Evolutionary conservation across 1,140 invertebrate species (phyloP).

Genomic region (Ceratina calcarata): DNA sequence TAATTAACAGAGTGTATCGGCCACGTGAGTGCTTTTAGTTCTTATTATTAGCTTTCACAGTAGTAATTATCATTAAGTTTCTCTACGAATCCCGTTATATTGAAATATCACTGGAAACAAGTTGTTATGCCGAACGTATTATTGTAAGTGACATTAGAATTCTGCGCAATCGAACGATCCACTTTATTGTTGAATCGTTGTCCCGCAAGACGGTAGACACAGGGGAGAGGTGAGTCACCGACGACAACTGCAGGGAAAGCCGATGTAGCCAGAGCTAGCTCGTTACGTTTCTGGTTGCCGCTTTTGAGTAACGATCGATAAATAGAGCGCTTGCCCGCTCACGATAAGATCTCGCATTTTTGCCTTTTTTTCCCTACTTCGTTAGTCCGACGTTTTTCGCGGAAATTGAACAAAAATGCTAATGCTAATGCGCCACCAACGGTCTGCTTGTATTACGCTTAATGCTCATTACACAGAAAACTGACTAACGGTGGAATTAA

Average conservation of each 20-base stretch:
- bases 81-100: background rate
- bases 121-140: too few relatives aligned
- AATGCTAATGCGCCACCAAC: background rate
- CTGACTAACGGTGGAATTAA: background rate
- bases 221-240: conserved; percentile 47
- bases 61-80: background rate
- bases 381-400: background rate
- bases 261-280: conserved; percentile 31
- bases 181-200: conserved; percentile 39
- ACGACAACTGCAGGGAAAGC: conserved; percentile 41
- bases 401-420: conserved; percentile 17
- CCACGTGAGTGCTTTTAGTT: too few relatives aligned
- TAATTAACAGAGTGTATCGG: too few relatives aligned
- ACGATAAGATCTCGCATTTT: conserved; percentile 44
- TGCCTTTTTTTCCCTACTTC: background rate
- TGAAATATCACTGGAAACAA: background rate
- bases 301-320: conserved; percentile 55
- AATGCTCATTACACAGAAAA: background rate
- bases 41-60: too few relatives aligned
- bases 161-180: background rate
- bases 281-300: conserved; percentile 51
- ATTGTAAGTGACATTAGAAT: background rate
- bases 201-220: conserved; percentile 47
- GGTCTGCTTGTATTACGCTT: background rate
- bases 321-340: background rate